Percentiles rank a stretch among this genome's conserved stretches.
These are phyloP conservation scores for Romanogobio albipinnatus DNA, from an alignment of 2,113 vertebrate genomes.

Conservation along the genomic window DNA sequence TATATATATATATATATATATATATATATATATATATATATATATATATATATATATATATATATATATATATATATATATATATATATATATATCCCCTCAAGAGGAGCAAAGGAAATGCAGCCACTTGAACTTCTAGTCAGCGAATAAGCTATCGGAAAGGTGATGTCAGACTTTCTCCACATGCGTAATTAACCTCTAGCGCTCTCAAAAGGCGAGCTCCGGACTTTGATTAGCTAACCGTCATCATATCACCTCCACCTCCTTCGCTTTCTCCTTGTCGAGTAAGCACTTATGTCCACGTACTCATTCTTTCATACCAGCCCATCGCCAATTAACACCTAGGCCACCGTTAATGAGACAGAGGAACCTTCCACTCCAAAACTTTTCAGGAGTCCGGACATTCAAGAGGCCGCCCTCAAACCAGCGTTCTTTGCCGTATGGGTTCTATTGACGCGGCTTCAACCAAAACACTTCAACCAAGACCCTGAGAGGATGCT, in stretches of 20 bases:
- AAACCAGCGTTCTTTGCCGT: conserved; percentile 40
- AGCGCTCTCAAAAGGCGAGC: conserved; percentile 46
- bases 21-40: too few species aligned
- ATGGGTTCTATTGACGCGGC: conserved; percentile 41
- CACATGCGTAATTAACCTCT: conserved; percentile 73
- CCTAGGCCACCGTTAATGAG: conserved; percentile 78
- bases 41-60: background rate
- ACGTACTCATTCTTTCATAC: conserved; percentile 72
- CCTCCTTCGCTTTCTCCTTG: conserved; percentile 64
- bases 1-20: too few species aligned
- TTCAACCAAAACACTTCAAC: conserved; percentile 57
- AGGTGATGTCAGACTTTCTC: conserved; percentile 71
- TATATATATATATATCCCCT: conserved; percentile 35
- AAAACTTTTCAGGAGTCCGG: conserved; percentile 70
- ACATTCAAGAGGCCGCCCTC: conserved; percentile 68
- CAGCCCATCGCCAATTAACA: conserved; percentile 77
- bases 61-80: background rate
- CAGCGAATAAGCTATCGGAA: conserved; percentile 63
- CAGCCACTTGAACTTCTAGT: conserved; percentile 65
- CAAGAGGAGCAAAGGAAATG: conserved; percentile 54
- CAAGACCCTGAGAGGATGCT: conserved; percentile 47
- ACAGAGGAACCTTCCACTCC: conserved; percentile 73
- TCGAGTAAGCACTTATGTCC: conserved; percentile 68
- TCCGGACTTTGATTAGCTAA: conserved; percentile 72
- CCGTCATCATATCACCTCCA: conserved; percentile 61